Evolutionary conservation across 2,113 vertebrate genomes (phyloP).

Genomic region (Mustela nigripes): DNA sequence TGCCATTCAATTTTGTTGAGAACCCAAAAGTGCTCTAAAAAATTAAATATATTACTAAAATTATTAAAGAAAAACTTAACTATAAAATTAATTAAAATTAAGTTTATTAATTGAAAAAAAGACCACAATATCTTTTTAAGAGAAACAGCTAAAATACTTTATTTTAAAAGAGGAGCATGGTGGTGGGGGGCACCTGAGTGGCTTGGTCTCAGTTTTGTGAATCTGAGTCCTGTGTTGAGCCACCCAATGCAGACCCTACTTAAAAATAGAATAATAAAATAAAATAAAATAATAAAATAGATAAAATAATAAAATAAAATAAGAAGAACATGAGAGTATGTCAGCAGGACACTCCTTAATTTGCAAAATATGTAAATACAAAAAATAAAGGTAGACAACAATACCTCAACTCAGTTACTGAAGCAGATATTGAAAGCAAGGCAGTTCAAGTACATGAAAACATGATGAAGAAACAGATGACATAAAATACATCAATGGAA

Average conservation of each 20-base stretch:
- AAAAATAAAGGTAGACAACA: not conserved
- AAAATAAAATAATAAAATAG: not conserved
- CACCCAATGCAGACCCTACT: not conserved
- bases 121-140: not conserved
- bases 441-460: not conserved
- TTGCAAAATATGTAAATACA: not conserved
- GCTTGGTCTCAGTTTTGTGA: not conserved
- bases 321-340: not conserved
- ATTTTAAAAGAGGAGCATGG: not conserved
- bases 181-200: not conserved
- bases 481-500: not conserved
- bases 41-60: not conserved
- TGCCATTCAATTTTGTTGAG: not conserved
- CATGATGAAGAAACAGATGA: not conserved
- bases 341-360: not conserved
- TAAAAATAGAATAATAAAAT: not conserved
- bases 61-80: not conserved
- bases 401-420: not conserved
- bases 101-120: not conserved
- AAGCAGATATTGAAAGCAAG: not conserved
- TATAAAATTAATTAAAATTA: not conserved
- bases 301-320: not conserved
- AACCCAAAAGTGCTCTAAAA: not conserved
- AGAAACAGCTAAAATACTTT: not conserved
- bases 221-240: not conserved